A percentile compares a stretch with the other conserved stretches of the same genome.
These are phyloP conservation scores for Lottia scabra DNA, from an alignment of 2,888 invertebrate genomes.

Conservation along the genomic window DNA sequence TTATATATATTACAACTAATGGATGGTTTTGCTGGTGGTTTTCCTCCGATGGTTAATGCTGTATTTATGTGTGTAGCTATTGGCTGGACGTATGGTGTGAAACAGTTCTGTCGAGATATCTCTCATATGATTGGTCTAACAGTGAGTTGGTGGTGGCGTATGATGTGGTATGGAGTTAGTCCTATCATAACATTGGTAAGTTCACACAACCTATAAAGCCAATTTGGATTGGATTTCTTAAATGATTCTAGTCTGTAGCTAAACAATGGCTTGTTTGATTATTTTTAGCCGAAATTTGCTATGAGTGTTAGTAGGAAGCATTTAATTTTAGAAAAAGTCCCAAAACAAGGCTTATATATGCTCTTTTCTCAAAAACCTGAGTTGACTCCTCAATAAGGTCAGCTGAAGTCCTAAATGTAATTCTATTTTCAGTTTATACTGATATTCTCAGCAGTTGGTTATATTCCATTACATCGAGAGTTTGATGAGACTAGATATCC, in stretches of 20 bases:
- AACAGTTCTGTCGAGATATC: constrained; percentile 53
- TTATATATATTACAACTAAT: constrained; percentile 57
- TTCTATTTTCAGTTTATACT: constrained; percentile 68
- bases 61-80: constrained; percentile 54
- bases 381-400: too few relatives aligned
- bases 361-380: too few relatives aligned
- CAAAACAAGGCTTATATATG: too few relatives aligned
- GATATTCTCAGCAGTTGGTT: constrained; percentile 78
- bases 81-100: constrained; percentile 58
- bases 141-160: constrained; percentile 55
- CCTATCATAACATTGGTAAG: constrained; percentile 57
- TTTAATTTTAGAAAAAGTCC: too few relatives aligned
- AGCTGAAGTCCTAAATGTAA: too few relatives aligned
- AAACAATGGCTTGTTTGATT: too few relatives aligned
- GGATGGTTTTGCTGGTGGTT: constrained; percentile 59
- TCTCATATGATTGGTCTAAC: constrained; percentile 55
- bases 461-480: constrained; percentile 72
- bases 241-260: not conserved
- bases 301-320: too few relatives aligned
- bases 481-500: constrained; percentile 80
- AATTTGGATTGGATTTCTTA: too few relatives aligned
- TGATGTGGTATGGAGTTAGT: constrained; percentile 55
- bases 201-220: constrained; percentile 8
- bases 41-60: constrained; percentile 56
- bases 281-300: too few relatives aligned